Evolutionary conservation across 2,888 invertebrate species (phyloP).

Genomic region (Xestia c-nigrum): DNA sequence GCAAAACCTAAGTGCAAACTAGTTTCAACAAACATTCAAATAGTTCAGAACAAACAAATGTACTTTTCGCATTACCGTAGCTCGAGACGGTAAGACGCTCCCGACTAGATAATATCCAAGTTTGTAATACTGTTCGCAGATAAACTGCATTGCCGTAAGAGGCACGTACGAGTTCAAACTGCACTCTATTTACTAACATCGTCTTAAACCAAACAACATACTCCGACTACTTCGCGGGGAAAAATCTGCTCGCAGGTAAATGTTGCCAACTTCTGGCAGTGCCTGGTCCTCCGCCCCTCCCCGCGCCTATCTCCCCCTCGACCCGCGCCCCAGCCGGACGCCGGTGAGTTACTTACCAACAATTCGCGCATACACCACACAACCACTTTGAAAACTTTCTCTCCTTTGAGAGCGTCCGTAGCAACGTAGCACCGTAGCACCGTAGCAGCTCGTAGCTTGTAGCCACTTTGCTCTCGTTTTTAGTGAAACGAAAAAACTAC

Average conservation of each 20-base stretch:
- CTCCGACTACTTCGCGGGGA: constrained; percentile 10
- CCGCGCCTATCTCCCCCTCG: background rate
- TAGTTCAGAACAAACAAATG: constrained; percentile 20
- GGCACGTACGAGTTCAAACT: constrained; percentile 29
- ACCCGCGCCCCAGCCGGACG: background rate
- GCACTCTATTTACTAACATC: constrained; percentile 29
- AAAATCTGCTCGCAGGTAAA: constrained; percentile 36
- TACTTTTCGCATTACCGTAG: constrained; percentile 22
- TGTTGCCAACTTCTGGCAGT: constrained; percentile 11
- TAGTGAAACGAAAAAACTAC: constrained; percentile 41
- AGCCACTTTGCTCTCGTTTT: constrained; percentile 40
- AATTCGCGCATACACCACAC: constrained; percentile 36
- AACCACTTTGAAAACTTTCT: constrained; percentile 48
- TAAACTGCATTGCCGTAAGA: constrained; percentile 15
- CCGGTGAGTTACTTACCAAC: constrained; percentile 26
- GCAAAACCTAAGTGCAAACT: constrained; percentile 8
- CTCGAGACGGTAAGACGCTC: constrained; percentile 3
- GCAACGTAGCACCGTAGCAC: constrained; percentile 7
- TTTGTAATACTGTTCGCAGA: constrained; percentile 11
- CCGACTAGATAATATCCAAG: constrained; percentile 27
- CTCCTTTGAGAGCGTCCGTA: constrained; percentile 40
- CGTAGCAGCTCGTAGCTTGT: constrained; percentile 17
- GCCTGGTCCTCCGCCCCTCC: background rate
- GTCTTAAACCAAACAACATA: constrained; percentile 26
- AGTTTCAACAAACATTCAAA: constrained; percentile 30